Base-by-base conservation (phyloP, 2,113 vertebrate genomes). In the Vidua macroura region DNA sequence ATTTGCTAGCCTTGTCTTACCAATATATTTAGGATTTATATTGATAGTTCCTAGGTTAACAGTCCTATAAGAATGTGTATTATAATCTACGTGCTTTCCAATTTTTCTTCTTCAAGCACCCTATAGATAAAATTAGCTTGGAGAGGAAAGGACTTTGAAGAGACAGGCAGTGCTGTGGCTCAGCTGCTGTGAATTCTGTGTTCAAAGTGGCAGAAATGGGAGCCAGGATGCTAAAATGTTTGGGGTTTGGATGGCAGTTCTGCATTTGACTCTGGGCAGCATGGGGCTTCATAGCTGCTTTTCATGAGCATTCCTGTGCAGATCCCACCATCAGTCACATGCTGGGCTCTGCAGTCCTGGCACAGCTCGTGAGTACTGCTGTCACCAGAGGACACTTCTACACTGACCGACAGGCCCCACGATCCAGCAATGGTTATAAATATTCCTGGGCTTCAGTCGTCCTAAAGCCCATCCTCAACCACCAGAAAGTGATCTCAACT, bases 401-500 rank as follows among this genome's bases (percentile, higher is more conserved):
- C 80, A 19, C 60, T 87, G 91, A 84, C 70, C n/a, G 3, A 49
- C 69, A 48, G 76, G 76, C 69, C 77, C 56, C 3, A 13, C 13
- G 0, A 37, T 79, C 91, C 80, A 92, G 85, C 70, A 24, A 21
- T 8, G 1, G 93, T 95, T 96, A 97, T 92, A 95, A 97, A 95
- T 96, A 95, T 60, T 95, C 83, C 89, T 68, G 66, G 55, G 74
- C 41, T 74, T 80, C 78, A 33, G 52, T 33, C 86, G 77, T 52
- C 83, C 86, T 72, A 81, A 93, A 93, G 91, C 81, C 69, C 77
- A 75, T 64, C 74, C 81, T 93, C 90, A 88, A n/a, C 16, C 86
- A 68, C n/a, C 62, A 73, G 92, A 70, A 93, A 87, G 83, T 86
- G 94, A 97, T 21, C 83, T 96, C 93, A 96, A 92, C 94, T 95